Evolutionary conservation across 30 jellyfish, hydroid and myxozoan genomes (phyloP).

Genomic region (Aurelia sp.): DNA sequence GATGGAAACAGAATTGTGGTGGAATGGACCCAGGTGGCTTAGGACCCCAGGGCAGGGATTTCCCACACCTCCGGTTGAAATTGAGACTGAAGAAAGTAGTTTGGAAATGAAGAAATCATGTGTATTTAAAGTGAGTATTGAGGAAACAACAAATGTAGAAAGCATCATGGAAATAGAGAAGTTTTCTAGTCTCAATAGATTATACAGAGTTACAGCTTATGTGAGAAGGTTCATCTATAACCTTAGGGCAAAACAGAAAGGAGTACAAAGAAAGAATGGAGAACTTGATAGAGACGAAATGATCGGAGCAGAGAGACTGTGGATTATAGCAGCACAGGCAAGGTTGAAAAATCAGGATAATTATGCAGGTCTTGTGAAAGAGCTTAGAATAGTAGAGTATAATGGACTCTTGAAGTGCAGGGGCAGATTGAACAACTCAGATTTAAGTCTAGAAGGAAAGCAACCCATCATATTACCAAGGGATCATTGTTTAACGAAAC

Average conservation of each 20-base stretch:
- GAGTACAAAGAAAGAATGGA: not conserved
- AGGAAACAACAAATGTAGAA: not conserved
- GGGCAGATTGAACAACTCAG: not conserved
- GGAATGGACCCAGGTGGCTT: slow-evolving; percentile 60
- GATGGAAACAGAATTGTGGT: slow-evolving; percentile 28
- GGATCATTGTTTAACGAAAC: too few relatives aligned
- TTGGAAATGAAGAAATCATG: not conserved
- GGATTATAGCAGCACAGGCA: slow-evolving; percentile 25
- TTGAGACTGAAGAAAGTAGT: not conserved
- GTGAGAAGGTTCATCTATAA: slow-evolving; percentile 11
- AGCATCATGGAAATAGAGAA: slow-evolving; percentile 1
- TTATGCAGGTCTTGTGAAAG: not conserved
- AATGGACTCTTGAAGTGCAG: too few relatives aligned
- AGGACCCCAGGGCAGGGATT: slow-evolving; percentile 22
- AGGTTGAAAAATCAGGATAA: not conserved
- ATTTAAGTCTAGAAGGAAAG: too few relatives aligned
- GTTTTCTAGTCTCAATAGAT: not conserved
- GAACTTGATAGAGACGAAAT: slow-evolving; percentile 11
- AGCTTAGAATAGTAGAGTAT: too few relatives aligned
- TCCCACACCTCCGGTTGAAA: slow-evolving; percentile 36
- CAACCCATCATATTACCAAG: too few relatives aligned
- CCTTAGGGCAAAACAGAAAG: not conserved
- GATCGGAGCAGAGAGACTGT: slow-evolving; percentile 24
- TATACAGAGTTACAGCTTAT: slow-evolving; percentile 36
- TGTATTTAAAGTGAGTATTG: not conserved